phyloP scores from a whole-genome alignment of 2,113 vertebrate species.

The Rynchops niger region DNA sequence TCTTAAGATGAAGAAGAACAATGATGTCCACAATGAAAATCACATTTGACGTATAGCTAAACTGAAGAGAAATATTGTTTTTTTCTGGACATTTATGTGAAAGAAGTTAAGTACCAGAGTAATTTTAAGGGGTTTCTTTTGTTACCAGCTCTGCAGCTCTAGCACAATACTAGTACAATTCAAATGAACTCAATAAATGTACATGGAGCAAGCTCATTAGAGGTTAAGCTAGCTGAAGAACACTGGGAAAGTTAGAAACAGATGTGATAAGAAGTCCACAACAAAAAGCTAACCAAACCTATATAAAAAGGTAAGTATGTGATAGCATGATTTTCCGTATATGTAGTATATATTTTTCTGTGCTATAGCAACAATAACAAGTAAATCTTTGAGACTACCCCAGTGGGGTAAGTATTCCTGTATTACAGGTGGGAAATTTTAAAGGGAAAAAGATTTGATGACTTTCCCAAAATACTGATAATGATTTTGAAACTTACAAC shows the following conservation, averaged over 20 bases:
- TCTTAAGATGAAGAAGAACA: not conserved
- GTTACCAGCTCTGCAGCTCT: not conserved
- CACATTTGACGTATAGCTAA: constrained; percentile 12
- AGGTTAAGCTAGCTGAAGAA: not conserved
- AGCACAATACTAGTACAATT: not conserved
- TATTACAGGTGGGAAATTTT: constrained; percentile 3
- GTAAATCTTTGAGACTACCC: not conserved
- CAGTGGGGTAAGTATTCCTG: not conserved
- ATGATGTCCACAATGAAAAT: constrained; percentile 1
- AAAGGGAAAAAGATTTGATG: constrained; percentile 1
- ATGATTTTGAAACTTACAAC: not conserved
- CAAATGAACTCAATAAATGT: not conserved
- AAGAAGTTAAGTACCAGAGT: not conserved
- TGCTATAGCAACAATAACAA: not conserved
- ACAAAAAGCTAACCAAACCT: not conserved
- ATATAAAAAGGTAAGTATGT: not conserved
- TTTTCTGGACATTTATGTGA: not conserved
- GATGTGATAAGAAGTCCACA: not conserved
- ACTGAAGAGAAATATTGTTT: not conserved
- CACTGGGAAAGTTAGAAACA: not conserved
- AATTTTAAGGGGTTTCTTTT: not conserved
- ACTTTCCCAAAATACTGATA: not conserved
- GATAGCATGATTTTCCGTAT: not conserved
- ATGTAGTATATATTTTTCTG: not conserved
- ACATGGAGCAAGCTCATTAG: not conserved